Percentiles rank a stretch among this genome's conserved stretches.
Evolutionary conservation across 2,888 invertebrate genomes (phyloP).

Genomic region (Frankliniella intonsa): DNA sequence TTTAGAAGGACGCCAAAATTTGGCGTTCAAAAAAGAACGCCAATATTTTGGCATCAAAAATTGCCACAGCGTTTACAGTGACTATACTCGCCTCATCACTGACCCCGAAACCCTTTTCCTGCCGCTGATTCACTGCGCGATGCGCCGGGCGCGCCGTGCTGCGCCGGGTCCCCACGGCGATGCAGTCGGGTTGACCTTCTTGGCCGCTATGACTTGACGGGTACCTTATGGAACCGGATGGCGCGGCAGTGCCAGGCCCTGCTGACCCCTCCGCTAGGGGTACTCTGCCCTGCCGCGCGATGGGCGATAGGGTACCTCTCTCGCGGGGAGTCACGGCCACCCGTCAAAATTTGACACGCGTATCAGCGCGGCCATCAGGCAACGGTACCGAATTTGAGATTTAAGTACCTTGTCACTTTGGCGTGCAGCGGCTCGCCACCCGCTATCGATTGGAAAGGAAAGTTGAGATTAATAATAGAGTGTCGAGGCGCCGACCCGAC

Average conservation of each 20-base stretch:
- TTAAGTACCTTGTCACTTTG: constrained; percentile 14
- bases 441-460: neutral
- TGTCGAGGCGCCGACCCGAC: neutral
- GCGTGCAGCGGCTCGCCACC: constrained; percentile 4
- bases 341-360: neutral
- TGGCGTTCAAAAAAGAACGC: no score
- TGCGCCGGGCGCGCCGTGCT: no score
- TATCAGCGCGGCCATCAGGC: neutral
- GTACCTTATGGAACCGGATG: neutral
- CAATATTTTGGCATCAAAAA: no score
- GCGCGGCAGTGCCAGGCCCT: neutral
- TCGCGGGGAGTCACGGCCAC: neutral
- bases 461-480: neutral
- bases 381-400: constrained; percentile 22
- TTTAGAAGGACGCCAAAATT: no score
- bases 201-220: neutral
- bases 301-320: neutral
- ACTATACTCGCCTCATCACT: no score
- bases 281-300: neutral
- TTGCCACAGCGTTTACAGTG: no score
- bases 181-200: neutral
- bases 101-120: no score
- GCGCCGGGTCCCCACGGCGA: no score
- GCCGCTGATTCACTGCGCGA: no score
- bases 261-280: neutral